Percentiles rank a stretch among this genome's conserved stretches.
Conservation (phyloP, 2,113 vertebrate genomes). For the Capreolus pygargus region DNA sequence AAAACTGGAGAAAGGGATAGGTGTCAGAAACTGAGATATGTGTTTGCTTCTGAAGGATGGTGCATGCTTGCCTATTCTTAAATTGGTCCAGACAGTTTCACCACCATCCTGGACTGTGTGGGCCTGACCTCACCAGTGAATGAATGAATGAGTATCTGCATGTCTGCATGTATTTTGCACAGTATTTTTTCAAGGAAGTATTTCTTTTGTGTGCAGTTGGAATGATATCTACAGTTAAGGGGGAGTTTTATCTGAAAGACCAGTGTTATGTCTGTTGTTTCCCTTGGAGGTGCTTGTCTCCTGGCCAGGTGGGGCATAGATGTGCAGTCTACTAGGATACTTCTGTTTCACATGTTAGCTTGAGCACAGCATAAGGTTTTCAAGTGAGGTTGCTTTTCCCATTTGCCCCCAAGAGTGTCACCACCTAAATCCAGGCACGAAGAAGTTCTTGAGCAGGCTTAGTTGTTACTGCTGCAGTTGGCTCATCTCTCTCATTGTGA, state of each 20-base stretch:
- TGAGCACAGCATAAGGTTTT: neutral
- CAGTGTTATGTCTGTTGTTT: neutral
- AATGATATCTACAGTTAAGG: neutral
- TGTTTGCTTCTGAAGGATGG: neutral
- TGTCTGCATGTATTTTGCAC: neutral
- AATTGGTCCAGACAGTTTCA: neutral
- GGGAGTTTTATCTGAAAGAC: neutral
- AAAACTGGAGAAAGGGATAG: slow-evolving; percentile 8
- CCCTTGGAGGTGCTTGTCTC: neutral
- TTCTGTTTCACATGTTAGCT: neutral
- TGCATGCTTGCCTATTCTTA: neutral
- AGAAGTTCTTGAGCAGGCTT: neutral
- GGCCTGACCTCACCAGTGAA: neutral
- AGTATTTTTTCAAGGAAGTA: neutral
- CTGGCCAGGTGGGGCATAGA: neutral
- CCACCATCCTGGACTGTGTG: neutral
- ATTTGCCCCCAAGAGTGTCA: neutral
- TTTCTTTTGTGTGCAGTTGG: neutral
- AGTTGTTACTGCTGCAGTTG: neutral
- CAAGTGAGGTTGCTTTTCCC: neutral
- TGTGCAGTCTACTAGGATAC: neutral
- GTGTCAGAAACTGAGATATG: slow-evolving; percentile 35
- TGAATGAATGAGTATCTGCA: neutral
- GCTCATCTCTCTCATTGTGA: neutral
- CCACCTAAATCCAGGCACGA: neutral